Percentiles rank a stretch among this genome's conserved stretches.
phyloP scores from a whole-genome alignment of 2,888 invertebrate species.

The Drosophila sordidapex region DNA sequence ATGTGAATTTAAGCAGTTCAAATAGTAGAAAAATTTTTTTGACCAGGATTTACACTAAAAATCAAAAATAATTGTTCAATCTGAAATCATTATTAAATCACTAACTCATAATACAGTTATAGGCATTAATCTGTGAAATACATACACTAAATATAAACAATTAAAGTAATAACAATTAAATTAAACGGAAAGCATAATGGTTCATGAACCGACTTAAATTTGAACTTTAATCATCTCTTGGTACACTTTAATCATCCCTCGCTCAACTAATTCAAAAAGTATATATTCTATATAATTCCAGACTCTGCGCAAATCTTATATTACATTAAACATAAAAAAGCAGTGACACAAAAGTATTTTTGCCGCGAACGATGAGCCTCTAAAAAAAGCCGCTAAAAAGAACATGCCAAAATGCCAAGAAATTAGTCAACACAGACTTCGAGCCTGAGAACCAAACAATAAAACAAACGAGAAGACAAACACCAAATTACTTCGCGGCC shows the following conservation, averaged over 20 bases:
- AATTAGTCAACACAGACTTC: constrained; percentile 50
- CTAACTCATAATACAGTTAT: not conserved
- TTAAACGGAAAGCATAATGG: not conserved
- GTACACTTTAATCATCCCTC: not conserved
- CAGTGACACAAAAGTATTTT: constrained; percentile 12
- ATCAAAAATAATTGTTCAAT: not conserved
- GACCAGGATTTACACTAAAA: not conserved
- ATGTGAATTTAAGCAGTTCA: no score
- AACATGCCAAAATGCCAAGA: constrained; percentile 43
- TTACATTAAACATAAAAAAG: not conserved
- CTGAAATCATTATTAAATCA: not conserved
- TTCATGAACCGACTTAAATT: not conserved
- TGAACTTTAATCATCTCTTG: not conserved
- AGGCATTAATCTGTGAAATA: not conserved
- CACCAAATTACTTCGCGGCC: constrained; percentile 63
- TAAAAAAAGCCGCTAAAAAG: constrained; percentile 11
- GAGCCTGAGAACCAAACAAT: constrained; percentile 73
- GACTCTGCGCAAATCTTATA: not conserved
- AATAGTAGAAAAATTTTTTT: not conserved
- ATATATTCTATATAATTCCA: not conserved
- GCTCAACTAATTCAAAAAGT: not conserved
- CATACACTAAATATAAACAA: not conserved
- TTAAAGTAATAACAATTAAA: not conserved
- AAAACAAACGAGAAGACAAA: constrained; percentile 54
- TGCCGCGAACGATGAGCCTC: constrained; percentile 23